These are phyloP conservation scores for Silurus asotus DNA, from an alignment of 2,113 vertebrate genomes.

Conservation along the genomic window DNA sequence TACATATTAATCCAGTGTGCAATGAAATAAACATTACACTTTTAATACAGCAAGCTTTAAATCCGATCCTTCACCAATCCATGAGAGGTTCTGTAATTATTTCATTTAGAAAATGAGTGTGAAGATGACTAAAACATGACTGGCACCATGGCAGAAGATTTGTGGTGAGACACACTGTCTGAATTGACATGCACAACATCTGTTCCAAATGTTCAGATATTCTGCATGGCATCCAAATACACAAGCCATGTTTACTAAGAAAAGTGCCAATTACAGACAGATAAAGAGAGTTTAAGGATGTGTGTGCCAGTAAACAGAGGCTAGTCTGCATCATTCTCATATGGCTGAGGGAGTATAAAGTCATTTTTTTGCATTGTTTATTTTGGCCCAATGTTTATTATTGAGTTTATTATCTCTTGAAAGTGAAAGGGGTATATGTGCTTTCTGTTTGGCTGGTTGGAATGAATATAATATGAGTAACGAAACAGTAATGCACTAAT, in stretches of 20 bases:
- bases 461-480: background rate
- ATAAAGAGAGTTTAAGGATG: background rate
- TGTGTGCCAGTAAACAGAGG: conserved; percentile 3
- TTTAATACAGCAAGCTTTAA: background rate
- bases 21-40: background rate
- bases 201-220: background rate
- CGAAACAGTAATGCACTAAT: background rate
- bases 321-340: background rate
- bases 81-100: background rate
- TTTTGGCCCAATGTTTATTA: background rate
- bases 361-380: background rate
- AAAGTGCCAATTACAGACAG: conserved; percentile 10
- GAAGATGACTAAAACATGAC: conserved; percentile 13
- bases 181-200: conserved; percentile 21
- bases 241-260: background rate
- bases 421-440: background rate
- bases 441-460: background rate
- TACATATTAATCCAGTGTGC: background rate
- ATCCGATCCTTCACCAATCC: background rate
- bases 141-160: background rate
- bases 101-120: background rate
- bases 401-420: background rate
- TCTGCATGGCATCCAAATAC: conserved; percentile 2
- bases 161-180: background rate
- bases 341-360: background rate